Evolutionary conservation across 2,113 vertebrate genomes (phyloP).

Genomic region (Pelecanoides urinatrix): DNA sequence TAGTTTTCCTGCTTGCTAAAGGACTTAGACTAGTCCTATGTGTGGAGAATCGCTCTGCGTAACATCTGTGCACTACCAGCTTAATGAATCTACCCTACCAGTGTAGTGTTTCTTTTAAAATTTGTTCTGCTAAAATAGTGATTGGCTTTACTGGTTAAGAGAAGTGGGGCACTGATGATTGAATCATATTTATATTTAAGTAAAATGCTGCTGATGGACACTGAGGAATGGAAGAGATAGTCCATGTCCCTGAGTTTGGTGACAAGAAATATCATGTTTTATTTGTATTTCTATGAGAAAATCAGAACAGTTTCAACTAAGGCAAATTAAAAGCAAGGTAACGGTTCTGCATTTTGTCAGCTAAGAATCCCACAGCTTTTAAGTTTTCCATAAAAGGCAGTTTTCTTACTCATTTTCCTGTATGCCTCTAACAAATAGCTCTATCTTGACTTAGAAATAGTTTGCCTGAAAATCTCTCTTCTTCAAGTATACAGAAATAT

Average conservation of each 20-base stretch:
- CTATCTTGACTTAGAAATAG: background rate
- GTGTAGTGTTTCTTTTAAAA: background rate
- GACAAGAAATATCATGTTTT: background rate
- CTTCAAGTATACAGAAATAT: background rate
- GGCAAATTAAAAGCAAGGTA: background rate
- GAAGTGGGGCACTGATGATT: background rate
- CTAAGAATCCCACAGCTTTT: background rate
- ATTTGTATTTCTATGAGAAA: background rate
- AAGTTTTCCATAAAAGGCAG: background rate
- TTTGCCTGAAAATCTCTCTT: background rate
- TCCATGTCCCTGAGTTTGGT: background rate
- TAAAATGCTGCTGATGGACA: background rate
- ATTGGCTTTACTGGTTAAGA: background rate
- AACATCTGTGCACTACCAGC: background rate
- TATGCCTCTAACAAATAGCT: background rate
- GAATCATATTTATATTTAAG: background rate
- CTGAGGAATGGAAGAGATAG: background rate
- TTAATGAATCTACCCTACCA: background rate
- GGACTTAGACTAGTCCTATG: background rate
- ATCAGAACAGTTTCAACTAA: background rate
- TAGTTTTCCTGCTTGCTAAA: background rate
- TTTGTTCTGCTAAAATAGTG: background rate
- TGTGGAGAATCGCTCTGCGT: background rate
- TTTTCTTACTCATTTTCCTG: background rate
- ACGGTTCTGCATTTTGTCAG: background rate